phyloP scores from a whole-genome alignment of 2,797 vertebrate genomes.

The Thamnophis elegans region DNA sequence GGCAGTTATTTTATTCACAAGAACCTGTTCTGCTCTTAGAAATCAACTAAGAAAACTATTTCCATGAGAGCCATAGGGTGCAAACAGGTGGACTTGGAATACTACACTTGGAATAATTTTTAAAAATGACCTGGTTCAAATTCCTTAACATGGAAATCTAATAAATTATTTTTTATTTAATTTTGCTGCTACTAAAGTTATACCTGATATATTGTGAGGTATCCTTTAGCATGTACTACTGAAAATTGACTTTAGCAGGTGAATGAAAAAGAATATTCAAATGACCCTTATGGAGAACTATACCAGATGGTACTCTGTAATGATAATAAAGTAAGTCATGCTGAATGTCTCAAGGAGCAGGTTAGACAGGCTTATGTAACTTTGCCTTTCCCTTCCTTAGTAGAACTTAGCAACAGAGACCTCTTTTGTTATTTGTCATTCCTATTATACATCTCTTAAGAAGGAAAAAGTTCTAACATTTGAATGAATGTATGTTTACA shows the following conservation, averaged over 20 bases:
- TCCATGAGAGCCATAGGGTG: background rate
- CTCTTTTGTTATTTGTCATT: background rate
- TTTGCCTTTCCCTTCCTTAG: background rate
- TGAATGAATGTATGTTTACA: conserved; percentile 20
- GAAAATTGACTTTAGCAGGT: background rate
- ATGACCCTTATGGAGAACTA: too few species aligned
- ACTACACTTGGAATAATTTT: background rate
- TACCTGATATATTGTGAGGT: background rate
- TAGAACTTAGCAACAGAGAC: background rate
- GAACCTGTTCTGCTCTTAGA: background rate
- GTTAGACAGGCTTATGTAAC: background rate
- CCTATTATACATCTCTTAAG: background rate
- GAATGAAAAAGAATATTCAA: background rate
- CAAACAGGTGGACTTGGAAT: background rate
- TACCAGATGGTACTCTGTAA: background rate
- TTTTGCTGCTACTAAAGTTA: background rate
- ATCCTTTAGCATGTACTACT: background rate
- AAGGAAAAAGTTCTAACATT: background rate
- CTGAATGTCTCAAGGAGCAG: background rate
- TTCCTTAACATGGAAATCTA: background rate
- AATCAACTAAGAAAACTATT: background rate
- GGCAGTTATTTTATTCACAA: background rate
- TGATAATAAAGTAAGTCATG: background rate
- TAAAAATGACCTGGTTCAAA: background rate
- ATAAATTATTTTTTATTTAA: background rate